Percentiles rank a stretch among this genome's conserved stretches.
These are phyloP conservation scores for Nomada lathburiana DNA, from an alignment of 2,888 invertebrate species.

Conservation along the genomic window DNA sequence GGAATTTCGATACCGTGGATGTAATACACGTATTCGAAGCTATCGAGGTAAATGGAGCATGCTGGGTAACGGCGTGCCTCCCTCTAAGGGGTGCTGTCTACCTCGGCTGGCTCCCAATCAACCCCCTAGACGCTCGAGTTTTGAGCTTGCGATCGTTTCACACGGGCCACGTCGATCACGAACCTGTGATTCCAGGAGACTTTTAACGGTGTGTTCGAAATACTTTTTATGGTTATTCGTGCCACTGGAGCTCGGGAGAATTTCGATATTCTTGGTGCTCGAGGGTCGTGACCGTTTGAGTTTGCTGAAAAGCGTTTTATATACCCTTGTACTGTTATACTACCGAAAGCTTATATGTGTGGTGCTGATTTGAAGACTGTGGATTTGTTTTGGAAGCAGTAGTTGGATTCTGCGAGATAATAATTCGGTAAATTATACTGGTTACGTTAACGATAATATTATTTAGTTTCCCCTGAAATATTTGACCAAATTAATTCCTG, in stretches of 20 bases:
- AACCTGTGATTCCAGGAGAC: not conserved
- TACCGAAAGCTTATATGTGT: no score
- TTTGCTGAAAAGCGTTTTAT: no score
- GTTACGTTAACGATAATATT: no score
- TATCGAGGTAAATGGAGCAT: slow-evolving; percentile 77
- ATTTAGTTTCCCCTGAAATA: no score
- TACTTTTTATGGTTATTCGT: not conserved
- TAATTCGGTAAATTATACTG: no score
- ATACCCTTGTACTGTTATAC: no score
- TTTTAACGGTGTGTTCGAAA: not conserved
- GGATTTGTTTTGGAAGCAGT: no score
- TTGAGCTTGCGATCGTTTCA: slow-evolving; percentile 70
- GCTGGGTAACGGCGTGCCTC: slow-evolving; percentile 72
- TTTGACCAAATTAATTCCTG: no score
- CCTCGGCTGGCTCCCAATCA: slow-evolving; percentile 44
- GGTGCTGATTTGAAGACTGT: no score
- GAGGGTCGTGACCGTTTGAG: no score
- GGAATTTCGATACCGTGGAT: slow-evolving; percentile 63
- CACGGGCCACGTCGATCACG: slow-evolving; percentile 22
- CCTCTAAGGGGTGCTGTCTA: slow-evolving; percentile 42
- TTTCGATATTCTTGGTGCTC: not conserved
- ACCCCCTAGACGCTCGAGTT: slow-evolving; percentile 60
- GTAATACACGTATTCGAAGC: slow-evolving; percentile 75
- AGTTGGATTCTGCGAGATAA: no score
- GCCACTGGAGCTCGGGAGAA: not conserved